Conservation (phyloP, 1,140 invertebrate genomes). For the Bombus pyrosoma region DNA sequence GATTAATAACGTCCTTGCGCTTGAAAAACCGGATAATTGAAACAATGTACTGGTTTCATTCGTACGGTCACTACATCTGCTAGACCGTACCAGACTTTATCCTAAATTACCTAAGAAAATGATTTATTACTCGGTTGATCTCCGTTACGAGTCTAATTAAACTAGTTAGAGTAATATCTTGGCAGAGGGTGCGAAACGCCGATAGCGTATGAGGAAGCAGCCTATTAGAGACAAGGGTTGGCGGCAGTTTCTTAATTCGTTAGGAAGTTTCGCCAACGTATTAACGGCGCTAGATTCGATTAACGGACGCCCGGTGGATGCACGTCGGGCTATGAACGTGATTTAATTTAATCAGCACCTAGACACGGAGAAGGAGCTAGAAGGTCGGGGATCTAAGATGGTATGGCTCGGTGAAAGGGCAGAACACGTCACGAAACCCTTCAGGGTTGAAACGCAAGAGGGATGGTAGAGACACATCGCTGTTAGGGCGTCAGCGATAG, state of each 20-base stretch:
- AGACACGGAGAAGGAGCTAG: slow-evolving; percentile 2
- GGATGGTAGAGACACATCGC: neutral
- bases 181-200: slow-evolving; percentile 11
- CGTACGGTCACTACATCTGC: neutral
- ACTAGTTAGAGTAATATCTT: neutral
- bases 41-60: neutral
- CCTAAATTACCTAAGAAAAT: neutral
- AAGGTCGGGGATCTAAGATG: neutral
- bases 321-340: slow-evolving; percentile 41
- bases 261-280: slow-evolving; percentile 47
- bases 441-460: neutral
- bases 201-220: neutral
- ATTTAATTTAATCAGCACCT: slow-evolving; percentile 52
- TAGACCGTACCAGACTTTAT: neutral
- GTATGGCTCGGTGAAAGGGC: neutral
- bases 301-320: slow-evolving; percentile 38
- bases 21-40: neutral
- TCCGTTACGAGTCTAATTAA: neutral
- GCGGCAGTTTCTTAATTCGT: slow-evolving; percentile 50
- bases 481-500: neutral
- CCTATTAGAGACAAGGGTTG: slow-evolving; percentile 2
- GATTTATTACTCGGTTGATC: neutral
- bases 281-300: slow-evolving; percentile 46
- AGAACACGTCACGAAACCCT: slow-evolving; percentile 19
- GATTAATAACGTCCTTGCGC: neutral